Base-by-base conservation (phyloP, 2,888 invertebrate species). In the Drosophila rellima region DNA sequence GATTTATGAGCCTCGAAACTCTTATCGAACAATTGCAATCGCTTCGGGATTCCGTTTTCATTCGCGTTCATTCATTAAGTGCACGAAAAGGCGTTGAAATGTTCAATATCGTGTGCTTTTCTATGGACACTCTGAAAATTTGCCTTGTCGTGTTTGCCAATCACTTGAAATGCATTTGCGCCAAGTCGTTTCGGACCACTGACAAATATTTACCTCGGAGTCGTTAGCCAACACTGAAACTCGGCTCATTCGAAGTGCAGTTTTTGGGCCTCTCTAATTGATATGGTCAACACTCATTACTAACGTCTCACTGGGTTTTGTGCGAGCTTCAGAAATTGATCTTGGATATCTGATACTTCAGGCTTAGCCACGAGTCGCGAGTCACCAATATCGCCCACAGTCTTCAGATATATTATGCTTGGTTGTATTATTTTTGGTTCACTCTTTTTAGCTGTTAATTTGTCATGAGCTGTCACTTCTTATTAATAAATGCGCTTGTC, bases 131-230 rank as follows among this genome's bases (percentile, higher is more conserved):
- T 44, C 18, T 54, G 13, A 55, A 51, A 47, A 73, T 59, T 65
- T 65, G 65, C 54, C 54, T 60, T 62, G 45, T 13, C 23, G 39
- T 76, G 78, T 84, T 84, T 88, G 80, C 79, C 84, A 83, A 84
- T 83, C 88, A 88, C 83, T 84, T 70, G 73, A 88, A 78, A 84
- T 80, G 88, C 82, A 83, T 83, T 83, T 82, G 78, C 78, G 42
- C 39, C 51, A 35, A 63, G 44, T 52, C 52, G 64, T 47, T 64
- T 63, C 42, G 52, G 13, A 45, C 54, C 47, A 23, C 17, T 40
- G 39, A 44, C 60, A 70, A 80, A 77, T 88, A 78, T 82, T 83
- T 82, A 62, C 23, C 26, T 23, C 44, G 13, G 2, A 33, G 39
- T 29, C 68, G 77, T 78, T 83, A 23, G 44, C 80, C 83, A 88